Percentiles rank a stretch among this genome's conserved stretches.
Evolutionary conservation across 2,888 invertebrate species (phyloP).

Genomic region (Stratiomys singularior): DNA sequence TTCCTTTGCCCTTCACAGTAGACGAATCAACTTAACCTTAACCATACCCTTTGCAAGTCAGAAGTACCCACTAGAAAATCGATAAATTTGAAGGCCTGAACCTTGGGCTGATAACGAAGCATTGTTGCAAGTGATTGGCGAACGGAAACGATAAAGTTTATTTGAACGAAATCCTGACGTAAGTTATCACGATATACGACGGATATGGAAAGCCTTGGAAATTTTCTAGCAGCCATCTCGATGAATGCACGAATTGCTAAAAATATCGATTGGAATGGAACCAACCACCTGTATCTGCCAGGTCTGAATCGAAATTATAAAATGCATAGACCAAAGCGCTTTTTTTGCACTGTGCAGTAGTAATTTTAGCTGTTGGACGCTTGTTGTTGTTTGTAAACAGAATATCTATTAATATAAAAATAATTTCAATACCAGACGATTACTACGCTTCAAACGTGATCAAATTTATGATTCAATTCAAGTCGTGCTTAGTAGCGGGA

Average conservation of each 20-base stretch:
- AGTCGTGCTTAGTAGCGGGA: no score
- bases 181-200: not conserved
- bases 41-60: not conserved
- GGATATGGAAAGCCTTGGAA: not conserved
- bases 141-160: not conserved
- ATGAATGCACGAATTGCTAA: not conserved
- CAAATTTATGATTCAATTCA: no score
- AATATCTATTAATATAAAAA: not conserved
- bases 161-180: not conserved
- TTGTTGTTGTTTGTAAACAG: not conserved
- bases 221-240: not conserved
- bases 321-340: not conserved
- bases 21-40: not conserved
- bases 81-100: not conserved
- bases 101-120: not conserved
- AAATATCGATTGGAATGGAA: not conserved
- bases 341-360: not conserved
- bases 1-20: no score
- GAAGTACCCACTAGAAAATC: not conserved
- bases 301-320: not conserved
- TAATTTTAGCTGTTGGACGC: not conserved
- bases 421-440: no score
- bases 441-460: no score
- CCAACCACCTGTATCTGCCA: slow-evolving; percentile 2
- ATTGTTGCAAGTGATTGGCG: not conserved